These are phyloP conservation scores for Cataglyphis albicans DNA, from an alignment of 2,888 invertebrate genomes.

Conservation along the genomic window DNA sequence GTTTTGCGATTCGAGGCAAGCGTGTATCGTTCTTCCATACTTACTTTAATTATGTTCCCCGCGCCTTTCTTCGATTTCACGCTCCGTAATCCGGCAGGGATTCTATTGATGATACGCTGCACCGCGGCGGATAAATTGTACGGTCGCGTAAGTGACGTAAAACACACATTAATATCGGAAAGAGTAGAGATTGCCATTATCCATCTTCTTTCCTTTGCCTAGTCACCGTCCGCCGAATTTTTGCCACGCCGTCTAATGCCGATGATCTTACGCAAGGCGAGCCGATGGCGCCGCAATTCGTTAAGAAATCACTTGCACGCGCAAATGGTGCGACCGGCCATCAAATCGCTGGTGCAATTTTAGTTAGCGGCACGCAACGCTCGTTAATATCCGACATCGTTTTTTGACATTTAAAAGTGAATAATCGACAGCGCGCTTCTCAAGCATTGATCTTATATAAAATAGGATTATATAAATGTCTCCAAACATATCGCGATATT, in stretches of 20 bases:
- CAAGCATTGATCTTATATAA: constrained; percentile 5
- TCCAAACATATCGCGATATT: constrained; percentile 17
- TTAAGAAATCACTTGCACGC: constrained; percentile 45
- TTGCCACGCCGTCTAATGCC: constrained; percentile 32
- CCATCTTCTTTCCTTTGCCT: constrained; percentile 30
- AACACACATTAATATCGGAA: constrained; percentile 42
- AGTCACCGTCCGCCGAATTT: constrained; percentile 47
- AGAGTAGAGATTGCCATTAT: constrained; percentile 35
- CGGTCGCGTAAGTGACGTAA: constrained; percentile 25
- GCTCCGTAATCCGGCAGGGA: neutral
- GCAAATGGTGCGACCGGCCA: constrained; percentile 37
- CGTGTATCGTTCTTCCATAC: neutral
- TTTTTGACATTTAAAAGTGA: constrained; percentile 52
- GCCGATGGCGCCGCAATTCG: constrained; percentile 26
- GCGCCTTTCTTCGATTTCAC: neutral
- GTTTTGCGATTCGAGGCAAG: neutral
- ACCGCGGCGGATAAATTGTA: constrained; percentile 11
- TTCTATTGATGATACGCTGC: constrained; percentile 23
- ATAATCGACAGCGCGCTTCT: constrained; percentile 21
- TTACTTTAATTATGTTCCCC: constrained; percentile 2
- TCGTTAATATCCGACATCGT: constrained; percentile 24
- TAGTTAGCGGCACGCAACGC: constrained; percentile 31
- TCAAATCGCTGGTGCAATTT: constrained; percentile 40
- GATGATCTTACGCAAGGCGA: constrained; percentile 14
- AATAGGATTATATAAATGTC: constrained; percentile 18